Evolutionary conservation across 2,888 invertebrate genomes (phyloP).

Genomic region (Spodoptera exigua): DNA sequence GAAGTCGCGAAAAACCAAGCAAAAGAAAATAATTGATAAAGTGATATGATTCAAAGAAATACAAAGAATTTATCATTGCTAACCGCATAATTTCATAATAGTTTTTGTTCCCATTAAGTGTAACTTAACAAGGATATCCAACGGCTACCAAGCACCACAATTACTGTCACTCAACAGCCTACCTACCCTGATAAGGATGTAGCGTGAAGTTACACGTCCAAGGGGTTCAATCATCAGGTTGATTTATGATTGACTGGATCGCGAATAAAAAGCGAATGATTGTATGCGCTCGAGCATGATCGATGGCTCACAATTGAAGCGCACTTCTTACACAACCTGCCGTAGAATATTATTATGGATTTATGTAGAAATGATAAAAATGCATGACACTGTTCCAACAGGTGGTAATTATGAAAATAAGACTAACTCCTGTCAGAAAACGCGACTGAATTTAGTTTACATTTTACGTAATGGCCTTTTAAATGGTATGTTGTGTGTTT

Average conservation of each 20-base stretch:
- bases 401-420: slow-evolving; percentile 42
- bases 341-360: slow-evolving; percentile 33
- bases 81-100: slow-evolving; percentile 21
- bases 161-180: slow-evolving; percentile 47
- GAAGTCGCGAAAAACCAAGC: too few species aligned
- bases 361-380: slow-evolving; percentile 36
- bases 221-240: slow-evolving; percentile 53
- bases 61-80: slow-evolving; percentile 18
- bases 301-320: slow-evolving; percentile 47
- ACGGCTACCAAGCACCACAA: slow-evolving; percentile 28
- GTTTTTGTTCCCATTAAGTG: slow-evolving; percentile 27
- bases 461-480: slow-evolving; percentile 30
- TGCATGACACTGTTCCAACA: slow-evolving; percentile 30
- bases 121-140: slow-evolving; percentile 3
- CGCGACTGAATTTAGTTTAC: slow-evolving; percentile 23
- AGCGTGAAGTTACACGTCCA: slow-evolving; percentile 51
- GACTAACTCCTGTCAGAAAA: slow-evolving; percentile 10
- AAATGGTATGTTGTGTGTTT: slow-evolving; percentile 10
- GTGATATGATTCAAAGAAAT: background rate
- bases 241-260: slow-evolving; percentile 62
- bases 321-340: slow-evolving; percentile 25
- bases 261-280: slow-evolving; percentile 52
- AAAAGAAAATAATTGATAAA: slow-evolving; percentile 6
- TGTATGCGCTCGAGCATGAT: slow-evolving; percentile 54
- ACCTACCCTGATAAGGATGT: slow-evolving; percentile 45